These are phyloP conservation scores for Tragelaphus strepsiceros DNA, from an alignment of 2,113 vertebrate genomes.

Conservation along the genomic window DNA sequence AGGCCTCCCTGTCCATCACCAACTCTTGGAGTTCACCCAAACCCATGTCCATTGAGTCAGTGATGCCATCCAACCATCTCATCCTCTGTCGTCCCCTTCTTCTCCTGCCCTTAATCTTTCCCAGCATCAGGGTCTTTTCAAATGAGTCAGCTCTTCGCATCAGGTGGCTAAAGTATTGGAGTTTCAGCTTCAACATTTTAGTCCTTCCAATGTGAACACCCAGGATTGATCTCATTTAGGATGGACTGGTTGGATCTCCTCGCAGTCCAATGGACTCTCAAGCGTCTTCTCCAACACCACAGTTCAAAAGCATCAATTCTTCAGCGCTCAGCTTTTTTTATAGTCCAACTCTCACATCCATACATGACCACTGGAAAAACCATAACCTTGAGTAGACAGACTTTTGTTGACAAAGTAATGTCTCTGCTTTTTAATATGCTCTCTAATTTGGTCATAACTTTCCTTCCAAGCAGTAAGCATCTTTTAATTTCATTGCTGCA, in stretches of 20 bases:
- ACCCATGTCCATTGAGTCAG: not conserved
- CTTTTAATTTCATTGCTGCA: not conserved
- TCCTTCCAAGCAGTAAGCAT: not conserved
- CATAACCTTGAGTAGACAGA: not conserved
- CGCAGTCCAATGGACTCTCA: not conserved
- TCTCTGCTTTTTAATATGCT: not conserved
- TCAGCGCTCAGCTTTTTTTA: not conserved
- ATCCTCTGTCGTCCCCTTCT: not conserved
- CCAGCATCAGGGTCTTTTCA: not conserved
- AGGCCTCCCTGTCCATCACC: not conserved
- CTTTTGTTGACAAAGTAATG: not conserved
- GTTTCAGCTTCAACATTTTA: not conserved
- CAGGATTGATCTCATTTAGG: not conserved
- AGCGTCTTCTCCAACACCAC: not conserved
- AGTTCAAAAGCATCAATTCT: not conserved
- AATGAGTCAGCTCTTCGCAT: not conserved
- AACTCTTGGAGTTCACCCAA: rapidly evolving
- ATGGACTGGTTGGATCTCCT: not conserved
- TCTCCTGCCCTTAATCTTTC: not conserved
- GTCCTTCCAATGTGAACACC: not conserved
- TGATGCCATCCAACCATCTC: not conserved
- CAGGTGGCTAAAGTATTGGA: not conserved
- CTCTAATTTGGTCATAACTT: not conserved
- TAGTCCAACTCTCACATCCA: not conserved
- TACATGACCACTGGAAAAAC: not conserved